phyloP scores from a whole-genome alignment of 2,888 invertebrate genomes.

The Aphidoletes aphidimyza region DNA sequence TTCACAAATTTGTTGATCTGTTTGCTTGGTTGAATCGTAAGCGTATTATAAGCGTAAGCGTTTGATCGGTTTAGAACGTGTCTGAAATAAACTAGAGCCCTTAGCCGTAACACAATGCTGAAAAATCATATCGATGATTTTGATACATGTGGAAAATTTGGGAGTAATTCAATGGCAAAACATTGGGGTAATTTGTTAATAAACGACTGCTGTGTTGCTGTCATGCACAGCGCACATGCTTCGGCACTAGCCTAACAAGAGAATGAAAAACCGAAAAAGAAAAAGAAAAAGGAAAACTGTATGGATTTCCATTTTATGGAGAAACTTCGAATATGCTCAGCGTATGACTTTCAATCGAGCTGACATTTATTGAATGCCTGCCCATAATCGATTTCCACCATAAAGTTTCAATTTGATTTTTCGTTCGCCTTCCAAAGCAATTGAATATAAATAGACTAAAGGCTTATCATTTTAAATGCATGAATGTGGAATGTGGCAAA shows the following conservation, averaged over 20 bases:
- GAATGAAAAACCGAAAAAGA: neutral
- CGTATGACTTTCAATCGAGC: slow-evolving; percentile 4
- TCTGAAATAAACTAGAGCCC: neutral
- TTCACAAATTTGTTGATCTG: slow-evolving; percentile 1
- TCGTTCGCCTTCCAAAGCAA: neutral
- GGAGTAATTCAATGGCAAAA: neutral
- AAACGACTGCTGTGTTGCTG: neutral
- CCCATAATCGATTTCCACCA: neutral
- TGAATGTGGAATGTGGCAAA: neutral
- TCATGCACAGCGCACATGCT: neutral
- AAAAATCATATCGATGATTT: neutral
- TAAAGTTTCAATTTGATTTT: neutral
- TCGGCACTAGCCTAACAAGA: neutral
- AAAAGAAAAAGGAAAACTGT: neutral
- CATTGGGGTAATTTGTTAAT: neutral
- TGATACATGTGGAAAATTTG: neutral
- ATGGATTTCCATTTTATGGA: slow-evolving; percentile 23
- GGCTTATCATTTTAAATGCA: neutral
- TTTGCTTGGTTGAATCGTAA: neutral
- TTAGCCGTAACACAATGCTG: neutral
- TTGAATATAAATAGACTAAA: neutral
- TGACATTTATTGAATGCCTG: neutral
- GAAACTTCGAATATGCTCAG: neutral
- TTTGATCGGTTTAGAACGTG: neutral
- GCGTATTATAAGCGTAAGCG: neutral